A percentile compares a stretch with the other conserved stretches of the same genome.
Conservation (phyloP, 1,140 invertebrate genomes). For the Micrasema longulum region DNA sequence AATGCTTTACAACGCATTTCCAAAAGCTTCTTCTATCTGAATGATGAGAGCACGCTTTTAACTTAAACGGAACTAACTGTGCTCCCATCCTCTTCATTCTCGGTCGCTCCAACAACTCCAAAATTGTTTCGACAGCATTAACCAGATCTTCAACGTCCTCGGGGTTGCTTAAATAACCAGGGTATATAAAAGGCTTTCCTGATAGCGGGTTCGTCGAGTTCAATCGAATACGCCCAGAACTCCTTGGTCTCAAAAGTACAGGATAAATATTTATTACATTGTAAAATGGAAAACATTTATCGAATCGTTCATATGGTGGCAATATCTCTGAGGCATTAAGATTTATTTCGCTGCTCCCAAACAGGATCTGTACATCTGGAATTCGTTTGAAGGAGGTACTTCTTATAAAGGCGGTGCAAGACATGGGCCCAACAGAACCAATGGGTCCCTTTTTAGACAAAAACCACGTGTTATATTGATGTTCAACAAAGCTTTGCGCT, state of each 20-base stretch:
- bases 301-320: background rate
- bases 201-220: background rate
- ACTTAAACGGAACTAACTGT: background rate
- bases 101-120: background rate
- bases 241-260: background rate
- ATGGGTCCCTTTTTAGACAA: background rate
- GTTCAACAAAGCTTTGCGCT: background rate
- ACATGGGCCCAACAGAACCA: slow-evolving; percentile 23
- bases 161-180: background rate
- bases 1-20: slow-evolving; percentile 72
- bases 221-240: background rate
- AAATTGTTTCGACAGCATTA: background rate
- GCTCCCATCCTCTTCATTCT: slow-evolving; percentile 14
- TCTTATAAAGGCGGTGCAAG: slow-evolving; percentile 19
- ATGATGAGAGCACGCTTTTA: background rate
- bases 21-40: slow-evolving; percentile 68
- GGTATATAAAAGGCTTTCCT: background rate
- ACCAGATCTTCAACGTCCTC: slow-evolving; percentile 9
- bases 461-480: background rate
- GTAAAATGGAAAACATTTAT: slow-evolving; percentile 9
- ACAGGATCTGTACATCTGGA: slow-evolving; percentile 4
- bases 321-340: background rate
- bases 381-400: background rate
- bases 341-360: background rate
- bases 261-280: slow-evolving; percentile 20